Evolutionary conservation across 2,113 vertebrate genomes (phyloP), one percentile per base, ranked within the genome.

Genomic region (Bos indicus): DNA sequence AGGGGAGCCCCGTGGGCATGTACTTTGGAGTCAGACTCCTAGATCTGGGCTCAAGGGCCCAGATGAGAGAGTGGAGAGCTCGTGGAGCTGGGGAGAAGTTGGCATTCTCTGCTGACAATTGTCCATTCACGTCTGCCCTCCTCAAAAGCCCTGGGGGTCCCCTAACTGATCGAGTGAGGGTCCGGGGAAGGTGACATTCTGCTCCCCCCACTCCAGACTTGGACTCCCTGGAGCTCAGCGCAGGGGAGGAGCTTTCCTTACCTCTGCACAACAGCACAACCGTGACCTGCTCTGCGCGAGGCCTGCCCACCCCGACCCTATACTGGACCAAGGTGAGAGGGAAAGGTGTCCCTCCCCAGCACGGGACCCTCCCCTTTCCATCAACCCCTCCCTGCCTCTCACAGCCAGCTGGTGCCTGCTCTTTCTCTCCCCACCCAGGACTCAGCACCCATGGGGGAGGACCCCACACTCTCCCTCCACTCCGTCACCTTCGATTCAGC

Each of bases 281-380:
- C 3, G 97, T 99, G 93, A 98, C 97, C 93, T 99, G 99, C 88
- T 98, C 98, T 15, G 99, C 98, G 1, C 98, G 59, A 60, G 99
- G 99, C 30, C 99, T 99, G 10, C 98, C 97, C 9, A 0, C 0
- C 0, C 98, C 99, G 5, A 97, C 98, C 1, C 71, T 99, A 13
- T 97, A 98, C 11, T 99, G 99, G 99, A 99, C 97, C 93, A 99
- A 99, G 99, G 99, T 99, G 93, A 16, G 98, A 52, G 13, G 30
- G 26, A 10, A 2, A 1, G 33, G 33, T 0, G 1, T 6, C 43
- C 52, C 0, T 9, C 26, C 52, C 0, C 1, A 2, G 7, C 25
- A 2, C 9, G 2, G 4, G 0, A 10, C 15, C 1, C 67, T 3
- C 51, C 11, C 6, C 80, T 82, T 33, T 10, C 36, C 16, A 2